A percentile compares a stretch with the other conserved stretches of the same genome.
Conservation (phyloP, 2,888 invertebrate genomes). For the Apamea crenata region DNA sequence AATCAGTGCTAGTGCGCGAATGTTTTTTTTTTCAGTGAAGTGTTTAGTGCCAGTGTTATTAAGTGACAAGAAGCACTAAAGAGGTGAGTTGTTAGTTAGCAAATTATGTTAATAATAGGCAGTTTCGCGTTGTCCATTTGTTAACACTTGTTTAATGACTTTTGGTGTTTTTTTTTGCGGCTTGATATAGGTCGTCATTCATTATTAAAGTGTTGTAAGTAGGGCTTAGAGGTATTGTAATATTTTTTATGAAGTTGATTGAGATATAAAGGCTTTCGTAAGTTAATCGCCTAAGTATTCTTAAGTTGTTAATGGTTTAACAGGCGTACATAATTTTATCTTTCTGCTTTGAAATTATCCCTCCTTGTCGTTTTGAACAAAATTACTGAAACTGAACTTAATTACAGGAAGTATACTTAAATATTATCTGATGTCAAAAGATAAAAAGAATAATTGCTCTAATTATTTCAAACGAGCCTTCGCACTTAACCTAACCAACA, state of each 20-base stretch:
- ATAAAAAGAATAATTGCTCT: constrained; percentile 1
- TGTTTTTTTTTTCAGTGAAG: constrained; percentile 68
- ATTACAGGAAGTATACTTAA: background rate
- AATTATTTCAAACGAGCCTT: constrained; percentile 16
- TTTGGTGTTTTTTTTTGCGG: constrained; percentile 48
- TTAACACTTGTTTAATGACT: constrained; percentile 55
- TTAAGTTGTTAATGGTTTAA: constrained; percentile 1
- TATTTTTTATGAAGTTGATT: constrained; percentile 37
- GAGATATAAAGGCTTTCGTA: constrained; percentile 37
- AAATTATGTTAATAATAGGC: constrained; percentile 38
- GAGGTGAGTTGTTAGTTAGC: constrained; percentile 64
- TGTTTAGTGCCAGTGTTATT: constrained; percentile 68
- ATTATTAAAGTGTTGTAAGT: constrained; percentile 44
- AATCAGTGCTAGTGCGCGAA: constrained; percentile 68
- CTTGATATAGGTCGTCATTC: constrained; percentile 31
- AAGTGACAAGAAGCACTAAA: constrained; percentile 45
- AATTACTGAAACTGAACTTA: background rate
- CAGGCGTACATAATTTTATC: constrained; percentile 4
- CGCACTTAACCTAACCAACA: constrained; percentile 10
- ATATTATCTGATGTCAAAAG: background rate
- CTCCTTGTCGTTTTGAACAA: background rate
- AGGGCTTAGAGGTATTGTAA: constrained; percentile 28
- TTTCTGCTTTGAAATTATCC: background rate
- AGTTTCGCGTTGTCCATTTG: constrained; percentile 41
- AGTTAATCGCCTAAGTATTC: constrained; percentile 16